These are phyloP conservation scores for Sthenelais limicola DNA, from an alignment of 2,888 invertebrate species.

Conservation along the genomic window DNA sequence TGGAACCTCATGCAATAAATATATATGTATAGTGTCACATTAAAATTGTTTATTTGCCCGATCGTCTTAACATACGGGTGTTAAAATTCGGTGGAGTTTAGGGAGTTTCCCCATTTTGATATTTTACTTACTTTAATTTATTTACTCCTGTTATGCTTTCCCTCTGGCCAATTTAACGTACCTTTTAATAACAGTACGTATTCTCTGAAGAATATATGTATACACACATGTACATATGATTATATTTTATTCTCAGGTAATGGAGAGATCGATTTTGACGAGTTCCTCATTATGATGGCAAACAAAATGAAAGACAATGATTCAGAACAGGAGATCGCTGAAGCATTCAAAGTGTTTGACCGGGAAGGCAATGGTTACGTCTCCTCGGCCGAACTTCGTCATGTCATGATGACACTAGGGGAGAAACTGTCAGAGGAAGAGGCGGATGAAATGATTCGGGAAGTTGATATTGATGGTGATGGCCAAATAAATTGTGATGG, in stretches of 20 bases:
- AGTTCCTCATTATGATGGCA: constrained; percentile 99
- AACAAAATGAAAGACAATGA: constrained; percentile 99
- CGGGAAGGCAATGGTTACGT: constrained; percentile 99
- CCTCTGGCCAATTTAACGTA: no score
- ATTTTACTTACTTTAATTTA: no score
- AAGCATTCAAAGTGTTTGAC: constrained; percentile 98
- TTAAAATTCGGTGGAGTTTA: no score
- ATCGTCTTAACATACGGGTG: no score
- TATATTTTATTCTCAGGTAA: constrained; percentile 88
- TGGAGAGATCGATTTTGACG: constrained; percentile 99
- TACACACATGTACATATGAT: no score
- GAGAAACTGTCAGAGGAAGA: constrained; percentile 99
- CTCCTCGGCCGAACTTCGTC: constrained; percentile 96
- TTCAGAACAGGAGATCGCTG: constrained; percentile 98
- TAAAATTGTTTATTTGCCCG: no score
- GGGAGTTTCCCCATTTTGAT: no score
- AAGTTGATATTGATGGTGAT: constrained; percentile 99
- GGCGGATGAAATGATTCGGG: constrained; percentile 99
- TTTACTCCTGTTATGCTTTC: no score
- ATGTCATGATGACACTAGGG: constrained; percentile 99
- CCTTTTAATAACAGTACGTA: no score
- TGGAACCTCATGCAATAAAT: no score
- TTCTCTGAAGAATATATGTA: no score
- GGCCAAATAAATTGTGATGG: constrained; percentile 98
- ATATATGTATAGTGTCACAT: no score